phyloP scores from a whole-genome alignment of 2,888 invertebrate genomes.

The Kuschelorhynchus macadamiae region DNA sequence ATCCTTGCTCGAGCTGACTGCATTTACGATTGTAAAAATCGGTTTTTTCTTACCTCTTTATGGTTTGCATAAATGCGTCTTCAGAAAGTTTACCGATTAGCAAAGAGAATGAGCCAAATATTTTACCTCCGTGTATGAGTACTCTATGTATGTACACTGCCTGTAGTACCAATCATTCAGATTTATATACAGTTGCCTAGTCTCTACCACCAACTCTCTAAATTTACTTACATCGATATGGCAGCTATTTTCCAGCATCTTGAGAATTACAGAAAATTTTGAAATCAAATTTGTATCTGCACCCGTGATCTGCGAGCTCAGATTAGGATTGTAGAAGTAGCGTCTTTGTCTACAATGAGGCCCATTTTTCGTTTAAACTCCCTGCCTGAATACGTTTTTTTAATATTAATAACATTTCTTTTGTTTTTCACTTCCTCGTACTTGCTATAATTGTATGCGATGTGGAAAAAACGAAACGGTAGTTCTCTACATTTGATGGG shows the following conservation, averaged over 20 bases:
- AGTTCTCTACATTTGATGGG: slow-evolving; percentile 33
- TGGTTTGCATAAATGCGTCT: background rate
- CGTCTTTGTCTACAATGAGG: background rate
- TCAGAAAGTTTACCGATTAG: background rate
- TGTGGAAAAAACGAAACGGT: slow-evolving; percentile 44
- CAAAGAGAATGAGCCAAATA: background rate
- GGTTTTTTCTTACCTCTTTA: background rate
- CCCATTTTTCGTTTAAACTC: slow-evolving; percentile 12
- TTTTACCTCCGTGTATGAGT: background rate
- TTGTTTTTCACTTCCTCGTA: slow-evolving; percentile 53
- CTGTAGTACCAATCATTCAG: background rate
- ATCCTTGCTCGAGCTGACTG: background rate
- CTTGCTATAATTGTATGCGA: slow-evolving; percentile 58
- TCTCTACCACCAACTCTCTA: background rate
- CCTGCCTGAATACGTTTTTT: slow-evolving; percentile 28
- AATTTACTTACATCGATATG: too few species aligned
- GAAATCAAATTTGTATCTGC: too few species aligned
- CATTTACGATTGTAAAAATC: background rate
- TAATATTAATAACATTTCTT: slow-evolving; percentile 51
- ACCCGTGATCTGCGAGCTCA: too few species aligned
- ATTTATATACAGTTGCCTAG: background rate
- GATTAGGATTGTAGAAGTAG: background rate
- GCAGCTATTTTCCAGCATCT: too few species aligned
- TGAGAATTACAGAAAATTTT: too few species aligned
- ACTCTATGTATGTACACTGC: background rate